Evolutionary conservation across 2,113 vertebrate genomes (phyloP).

Genomic region (Ochotona princeps): DNA sequence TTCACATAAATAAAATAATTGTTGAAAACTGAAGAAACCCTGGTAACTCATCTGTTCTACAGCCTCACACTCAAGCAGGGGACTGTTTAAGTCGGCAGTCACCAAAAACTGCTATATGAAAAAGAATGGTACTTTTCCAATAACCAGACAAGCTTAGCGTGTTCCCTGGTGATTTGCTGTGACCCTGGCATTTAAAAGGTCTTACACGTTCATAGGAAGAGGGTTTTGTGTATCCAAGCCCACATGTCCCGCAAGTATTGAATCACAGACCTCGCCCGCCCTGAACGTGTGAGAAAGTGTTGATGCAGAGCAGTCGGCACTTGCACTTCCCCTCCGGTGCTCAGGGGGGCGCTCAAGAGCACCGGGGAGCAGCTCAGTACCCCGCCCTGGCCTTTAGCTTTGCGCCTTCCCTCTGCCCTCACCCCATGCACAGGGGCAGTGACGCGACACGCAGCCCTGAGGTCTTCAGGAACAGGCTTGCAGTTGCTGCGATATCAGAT

Average conservation of each 20-base stretch:
- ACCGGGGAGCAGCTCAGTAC: background rate
- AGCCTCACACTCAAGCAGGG: background rate
- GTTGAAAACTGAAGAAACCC: background rate
- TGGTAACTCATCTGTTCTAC: background rate
- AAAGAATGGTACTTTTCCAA: background rate
- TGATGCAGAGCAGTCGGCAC: background rate
- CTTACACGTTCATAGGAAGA: background rate
- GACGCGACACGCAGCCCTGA: background rate
- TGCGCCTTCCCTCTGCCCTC: background rate
- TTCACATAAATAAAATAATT: too few species aligned
- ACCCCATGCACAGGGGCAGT: background rate
- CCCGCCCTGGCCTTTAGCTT: background rate
- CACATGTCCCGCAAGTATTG: background rate
- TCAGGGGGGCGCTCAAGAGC: background rate
- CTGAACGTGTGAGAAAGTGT: background rate
- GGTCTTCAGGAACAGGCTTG: background rate
- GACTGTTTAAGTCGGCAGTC: background rate
- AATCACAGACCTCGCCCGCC: background rate
- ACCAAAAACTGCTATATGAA: background rate
- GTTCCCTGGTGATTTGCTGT: background rate
- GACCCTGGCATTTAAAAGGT: background rate
- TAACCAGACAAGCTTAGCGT: background rate
- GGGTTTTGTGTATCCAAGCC: background rate
- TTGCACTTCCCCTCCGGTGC: background rate
- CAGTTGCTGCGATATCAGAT: background rate